phyloP scores from a whole-genome alignment of 1,140 invertebrate genomes.

The Mamestra configurata region DNA sequence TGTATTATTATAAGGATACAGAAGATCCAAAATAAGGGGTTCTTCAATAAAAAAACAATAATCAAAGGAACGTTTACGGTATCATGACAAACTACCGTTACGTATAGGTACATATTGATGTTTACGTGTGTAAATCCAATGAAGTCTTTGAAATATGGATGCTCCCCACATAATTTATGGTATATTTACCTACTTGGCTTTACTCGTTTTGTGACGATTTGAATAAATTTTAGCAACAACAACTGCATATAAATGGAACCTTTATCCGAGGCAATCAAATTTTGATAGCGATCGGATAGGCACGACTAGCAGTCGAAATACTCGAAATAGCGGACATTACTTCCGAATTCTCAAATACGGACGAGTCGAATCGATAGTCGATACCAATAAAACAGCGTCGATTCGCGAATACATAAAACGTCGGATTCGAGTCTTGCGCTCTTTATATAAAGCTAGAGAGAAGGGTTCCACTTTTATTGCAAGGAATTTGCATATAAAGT shows the following conservation, averaged over 20 bases:
- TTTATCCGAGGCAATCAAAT: conserved; percentile 74
- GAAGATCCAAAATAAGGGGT: too few relatives aligned
- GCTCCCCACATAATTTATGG: conserved; percentile 47
- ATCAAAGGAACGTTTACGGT: neutral
- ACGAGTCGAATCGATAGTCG: conserved; percentile 80
- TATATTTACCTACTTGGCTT: conserved; percentile 50
- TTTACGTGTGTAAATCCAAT: conserved; percentile 49
- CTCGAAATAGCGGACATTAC: conserved; percentile 76
- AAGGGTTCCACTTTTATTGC: conserved; percentile 87
- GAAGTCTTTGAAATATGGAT: conserved; percentile 48
- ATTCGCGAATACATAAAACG: conserved; percentile 87
- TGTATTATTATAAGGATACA: too few relatives aligned
- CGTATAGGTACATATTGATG: conserved; percentile 24
- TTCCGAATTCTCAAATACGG: conserved; percentile 74
- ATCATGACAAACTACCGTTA: conserved; percentile 27
- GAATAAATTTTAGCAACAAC: conserved; percentile 55
- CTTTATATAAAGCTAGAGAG: conserved; percentile 83
- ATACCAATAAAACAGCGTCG: conserved; percentile 84
- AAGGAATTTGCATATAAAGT: conserved; percentile 88
- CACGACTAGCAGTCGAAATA: conserved; percentile 69
- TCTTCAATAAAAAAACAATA: too few relatives aligned
- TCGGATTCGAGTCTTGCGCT: conserved; percentile 82
- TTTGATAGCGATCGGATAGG: conserved; percentile 77
- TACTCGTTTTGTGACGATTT: conserved; percentile 44
- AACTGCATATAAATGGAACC: conserved; percentile 68